A percentile compares a stretch with the other conserved stretches of the same genome.
These are phyloP conservation scores for Gymnoscopelus braueri DNA, from an alignment of 2,797 vertebrate species.

Conservation along the genomic window DNA sequence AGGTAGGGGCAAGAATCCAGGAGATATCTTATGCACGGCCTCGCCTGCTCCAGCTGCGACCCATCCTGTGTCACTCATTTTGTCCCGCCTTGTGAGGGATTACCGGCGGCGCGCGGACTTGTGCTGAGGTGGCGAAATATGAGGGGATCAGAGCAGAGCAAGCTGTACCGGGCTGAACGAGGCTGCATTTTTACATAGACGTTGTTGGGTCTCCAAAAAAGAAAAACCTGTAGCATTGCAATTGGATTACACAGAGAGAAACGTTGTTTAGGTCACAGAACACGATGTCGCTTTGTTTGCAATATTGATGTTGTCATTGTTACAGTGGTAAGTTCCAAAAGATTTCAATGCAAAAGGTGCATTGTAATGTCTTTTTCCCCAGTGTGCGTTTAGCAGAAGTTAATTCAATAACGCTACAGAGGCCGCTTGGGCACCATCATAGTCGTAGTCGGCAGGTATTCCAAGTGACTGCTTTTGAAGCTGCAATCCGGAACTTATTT, in stretches of 20 bases:
- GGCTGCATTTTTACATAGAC: conserved; percentile 66
- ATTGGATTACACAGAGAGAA: conserved; percentile 42
- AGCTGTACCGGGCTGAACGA: conserved; percentile 40
- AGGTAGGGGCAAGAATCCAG: conserved; percentile 60
- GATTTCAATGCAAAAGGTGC: conserved; percentile 26
- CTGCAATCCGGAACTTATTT: too few relatives aligned
- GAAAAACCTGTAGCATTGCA: conserved; percentile 38
- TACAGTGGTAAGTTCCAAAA: conserved; percentile 8
- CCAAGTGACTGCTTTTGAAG: conserved; percentile 34
- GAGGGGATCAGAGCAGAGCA: conserved; percentile 61
- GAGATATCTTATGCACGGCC: conserved; percentile 58
- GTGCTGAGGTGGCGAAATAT: conserved; percentile 74
- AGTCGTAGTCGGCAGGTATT: conserved; percentile 45
- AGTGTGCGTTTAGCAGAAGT: conserved; percentile 33
- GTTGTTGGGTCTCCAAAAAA: conserved; percentile 42
- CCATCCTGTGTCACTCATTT: conserved; percentile 74
- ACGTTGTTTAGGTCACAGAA: conserved; percentile 41
- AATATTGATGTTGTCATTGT: conserved; percentile 29
- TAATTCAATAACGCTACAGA: conserved; percentile 33
- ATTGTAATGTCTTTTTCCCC: neutral
- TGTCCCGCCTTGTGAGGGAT: conserved; percentile 77
- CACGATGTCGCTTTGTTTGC: too few relatives aligned
- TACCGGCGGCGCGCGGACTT: conserved; percentile 69
- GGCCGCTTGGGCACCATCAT: conserved; percentile 48
- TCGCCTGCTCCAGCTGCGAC: conserved; percentile 62